phyloP scores from a whole-genome alignment of 64 coral and sea anemone genomes.

The Montipora cactus region DNA sequence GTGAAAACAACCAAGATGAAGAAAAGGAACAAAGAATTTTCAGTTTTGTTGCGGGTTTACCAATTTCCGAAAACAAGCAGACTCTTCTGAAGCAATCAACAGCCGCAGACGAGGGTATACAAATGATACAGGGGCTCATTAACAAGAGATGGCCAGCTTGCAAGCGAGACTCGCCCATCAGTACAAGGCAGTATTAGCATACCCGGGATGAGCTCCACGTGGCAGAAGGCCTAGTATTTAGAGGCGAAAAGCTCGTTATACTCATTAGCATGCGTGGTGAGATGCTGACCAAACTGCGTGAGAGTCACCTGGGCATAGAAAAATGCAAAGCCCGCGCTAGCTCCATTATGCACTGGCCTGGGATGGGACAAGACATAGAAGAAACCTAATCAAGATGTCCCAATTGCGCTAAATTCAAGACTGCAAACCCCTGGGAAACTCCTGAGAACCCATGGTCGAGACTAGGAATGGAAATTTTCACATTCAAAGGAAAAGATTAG shows the following conservation, averaged over 20 bases:
- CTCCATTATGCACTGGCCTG: constrained; percentile 72
- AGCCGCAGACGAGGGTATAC: constrained; percentile 1
- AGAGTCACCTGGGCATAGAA: constrained; percentile 68
- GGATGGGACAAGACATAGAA: constrained; percentile 67
- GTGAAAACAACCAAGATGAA: too few species aligned
- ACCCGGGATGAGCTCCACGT: constrained; percentile 51
- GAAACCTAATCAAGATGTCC: constrained; percentile 49
- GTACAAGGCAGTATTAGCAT: constrained; percentile 57
- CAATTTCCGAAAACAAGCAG: too few species aligned
- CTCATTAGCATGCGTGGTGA: constrained; percentile 40
- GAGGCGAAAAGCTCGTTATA: constrained; percentile 49
- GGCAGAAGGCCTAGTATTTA: constrained; percentile 67
- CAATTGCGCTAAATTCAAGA: constrained; percentile 67
- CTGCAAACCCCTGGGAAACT: neutral
- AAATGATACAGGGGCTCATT: constrained; percentile 46
- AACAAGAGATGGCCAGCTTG: constrained; percentile 46
- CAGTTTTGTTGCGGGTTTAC: too few species aligned
- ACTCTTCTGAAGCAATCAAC: too few species aligned
- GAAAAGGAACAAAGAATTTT: too few species aligned
- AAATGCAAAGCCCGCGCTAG: constrained; percentile 64
- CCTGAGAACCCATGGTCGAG: constrained; percentile 15
- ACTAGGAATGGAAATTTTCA: constrained; percentile 44
- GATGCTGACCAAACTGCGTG: constrained; percentile 56
- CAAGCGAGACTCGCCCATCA: neutral
- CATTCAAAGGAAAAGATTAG: constrained; percentile 39